Percentiles rank a stretch among this genome's conserved stretches.
phyloP scores from a whole-genome alignment of 2,888 invertebrate genomes.

The Beris morrisii region DNA sequence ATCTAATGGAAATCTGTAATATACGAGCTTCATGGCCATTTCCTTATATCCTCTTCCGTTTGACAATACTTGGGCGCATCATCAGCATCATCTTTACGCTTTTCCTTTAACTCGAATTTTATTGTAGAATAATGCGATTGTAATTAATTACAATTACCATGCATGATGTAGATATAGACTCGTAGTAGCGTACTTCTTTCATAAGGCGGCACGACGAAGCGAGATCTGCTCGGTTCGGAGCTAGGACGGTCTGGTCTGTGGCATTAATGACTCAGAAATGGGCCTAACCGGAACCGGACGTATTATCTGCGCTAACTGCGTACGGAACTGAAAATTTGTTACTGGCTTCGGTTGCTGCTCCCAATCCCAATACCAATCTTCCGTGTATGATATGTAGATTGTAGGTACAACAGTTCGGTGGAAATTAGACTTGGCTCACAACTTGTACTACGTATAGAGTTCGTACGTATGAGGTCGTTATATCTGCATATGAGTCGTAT shows the following conservation, averaged over 20 bases:
- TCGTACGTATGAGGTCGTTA: conserved; percentile 18
- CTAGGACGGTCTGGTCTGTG: conserved; percentile 1
- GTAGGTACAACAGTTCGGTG: too few relatives aligned
- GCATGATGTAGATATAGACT: conserved; percentile 23
- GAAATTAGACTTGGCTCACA: background rate
- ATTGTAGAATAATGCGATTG: conserved; percentile 23
- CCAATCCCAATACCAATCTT: background rate
- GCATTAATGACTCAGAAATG: conserved; percentile 44
- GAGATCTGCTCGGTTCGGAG: background rate
- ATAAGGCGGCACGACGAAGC: background rate
- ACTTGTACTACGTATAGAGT: conserved; percentile 10
- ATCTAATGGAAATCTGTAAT: background rate
- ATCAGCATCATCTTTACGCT: background rate
- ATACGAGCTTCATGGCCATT: background rate
- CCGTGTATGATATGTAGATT: background rate
- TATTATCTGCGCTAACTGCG: conserved; percentile 58
- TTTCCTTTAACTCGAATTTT: background rate
- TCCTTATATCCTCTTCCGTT: background rate
- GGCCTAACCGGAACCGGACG: conserved; percentile 59
- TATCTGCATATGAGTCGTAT: conserved; percentile 24
- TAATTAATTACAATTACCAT: conserved; percentile 34
- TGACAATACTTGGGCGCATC: background rate
- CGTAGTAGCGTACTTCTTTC: background rate
- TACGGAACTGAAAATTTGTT: conserved; percentile 35
- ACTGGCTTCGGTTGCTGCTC: conserved; percentile 32